Percentiles rank a stretch among this genome's conserved stretches.
phyloP scores from a whole-genome alignment of 1,140 invertebrate species.

The Sminthurides bifidus region DNA sequence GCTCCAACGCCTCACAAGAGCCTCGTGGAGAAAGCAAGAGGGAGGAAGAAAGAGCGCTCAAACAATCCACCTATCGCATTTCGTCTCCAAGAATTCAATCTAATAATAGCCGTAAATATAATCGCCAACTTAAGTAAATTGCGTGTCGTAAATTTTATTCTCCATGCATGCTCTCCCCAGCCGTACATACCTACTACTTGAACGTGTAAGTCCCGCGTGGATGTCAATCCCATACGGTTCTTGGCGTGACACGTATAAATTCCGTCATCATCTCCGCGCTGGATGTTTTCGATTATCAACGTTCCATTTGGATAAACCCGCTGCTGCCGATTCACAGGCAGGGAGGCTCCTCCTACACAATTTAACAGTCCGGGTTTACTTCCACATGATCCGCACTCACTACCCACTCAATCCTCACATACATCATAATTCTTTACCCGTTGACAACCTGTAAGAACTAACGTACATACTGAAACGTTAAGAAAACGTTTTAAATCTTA shows the following conservation, averaged over 20 bases:
- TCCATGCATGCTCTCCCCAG: slow-evolving; percentile 42
- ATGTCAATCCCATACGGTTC: slow-evolving; percentile 56
- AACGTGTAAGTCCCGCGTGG: slow-evolving; percentile 30
- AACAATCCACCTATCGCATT: too few relatives aligned
- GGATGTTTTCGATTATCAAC: slow-evolving; percentile 56
- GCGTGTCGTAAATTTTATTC: slow-evolving; percentile 35
- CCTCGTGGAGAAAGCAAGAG: too few relatives aligned
- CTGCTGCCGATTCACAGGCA: slow-evolving; percentile 69
- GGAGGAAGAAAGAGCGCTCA: too few relatives aligned
- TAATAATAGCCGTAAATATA: too few relatives aligned
- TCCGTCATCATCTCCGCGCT: slow-evolving; percentile 45
- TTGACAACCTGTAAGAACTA: too few relatives aligned
- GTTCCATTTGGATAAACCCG: slow-evolving; percentile 56
- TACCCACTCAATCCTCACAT: background rate
- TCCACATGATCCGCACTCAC: background rate
- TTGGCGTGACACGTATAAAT: slow-evolving; percentile 80
- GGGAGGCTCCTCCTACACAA: slow-evolving; percentile 47
- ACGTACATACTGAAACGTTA: too few relatives aligned
- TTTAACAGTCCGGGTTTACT: slow-evolving; percentile 8
- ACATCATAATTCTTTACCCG: too few relatives aligned
- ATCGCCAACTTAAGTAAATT: too few relatives aligned
- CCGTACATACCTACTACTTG: slow-evolving; percentile 32
- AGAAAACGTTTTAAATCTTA: too few relatives aligned
- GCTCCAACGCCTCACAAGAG: too few relatives aligned
- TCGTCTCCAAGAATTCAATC: too few relatives aligned